Base-by-base conservation (phyloP, 2,888 invertebrate species). In the Dryomyza anilis region DNA sequence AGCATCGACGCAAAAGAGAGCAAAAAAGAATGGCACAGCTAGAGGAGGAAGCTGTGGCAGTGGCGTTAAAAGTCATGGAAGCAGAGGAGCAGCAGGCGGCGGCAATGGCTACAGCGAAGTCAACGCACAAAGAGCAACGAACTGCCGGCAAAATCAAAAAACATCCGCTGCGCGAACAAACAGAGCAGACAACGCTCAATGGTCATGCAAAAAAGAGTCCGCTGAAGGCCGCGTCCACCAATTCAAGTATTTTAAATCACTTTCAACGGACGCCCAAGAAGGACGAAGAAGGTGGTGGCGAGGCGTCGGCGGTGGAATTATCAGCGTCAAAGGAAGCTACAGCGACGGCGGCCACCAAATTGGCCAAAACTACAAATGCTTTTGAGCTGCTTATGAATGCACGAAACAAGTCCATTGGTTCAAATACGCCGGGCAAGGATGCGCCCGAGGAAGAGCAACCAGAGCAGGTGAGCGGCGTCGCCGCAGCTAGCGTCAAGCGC, bases 321-420 rank as follows among this genome's bases (percentile, higher is more conserved):
- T 3, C 1, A 27, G 16, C 46, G 14, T 30, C 3, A 29, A 58
- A 33, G 19, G 12, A 23, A 10, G 30, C 43, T 23, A 43, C 19
- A 19, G n/a, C 50, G 5, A 50, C 14, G n/a, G 8, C 12, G 1
- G 14, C n/a, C 21, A 25, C 3, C 12, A 55, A 16, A 27, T 5
- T 29, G 6, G 19, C 52, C 12, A n/a, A 36, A 36, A 63, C 76
- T 33, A 71, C 77, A 2, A 84, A 90, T 85, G 89, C 88, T 36
- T 90, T 90, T 78, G 84, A 88, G 73, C 76, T 90, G 30, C 84
- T 90, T 84, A 90, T 90, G 90, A 87, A 87, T 69, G 87, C 87
- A 19, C 84, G 89, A 69, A 86, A 88, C 75, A 89, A 88, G 76
- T 85, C 85, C 55, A 86, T 90, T 67, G 90, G 90, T 2, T 80